Evolutionary conservation across 2,888 invertebrate genomes (phyloP).

Genomic region (Liopterus haemorrhoidalis): DNA sequence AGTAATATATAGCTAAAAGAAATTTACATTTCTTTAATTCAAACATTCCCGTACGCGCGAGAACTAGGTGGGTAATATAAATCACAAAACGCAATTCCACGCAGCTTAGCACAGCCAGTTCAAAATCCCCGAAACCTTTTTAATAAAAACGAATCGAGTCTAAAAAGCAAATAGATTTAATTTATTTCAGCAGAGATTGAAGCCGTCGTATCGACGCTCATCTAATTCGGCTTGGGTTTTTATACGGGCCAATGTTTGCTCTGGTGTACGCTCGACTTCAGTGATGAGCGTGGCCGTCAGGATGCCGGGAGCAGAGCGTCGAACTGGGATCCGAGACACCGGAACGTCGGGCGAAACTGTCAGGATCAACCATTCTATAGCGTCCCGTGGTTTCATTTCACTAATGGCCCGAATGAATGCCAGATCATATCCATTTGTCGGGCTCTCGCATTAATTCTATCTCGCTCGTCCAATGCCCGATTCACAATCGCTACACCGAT

Average conservation of each 20-base stretch:
- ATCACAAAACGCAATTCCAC: conserved; percentile 38
- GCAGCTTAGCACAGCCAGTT: conserved; percentile 35
- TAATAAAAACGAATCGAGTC: conserved; percentile 38
- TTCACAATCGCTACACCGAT: neutral
- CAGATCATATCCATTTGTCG: neutral
- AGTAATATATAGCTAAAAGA: too few relatives aligned
- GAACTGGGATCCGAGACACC: neutral
- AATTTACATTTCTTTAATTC: too few relatives aligned
- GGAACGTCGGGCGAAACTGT: neutral
- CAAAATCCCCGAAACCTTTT: conserved; percentile 36
- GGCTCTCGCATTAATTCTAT: neutral
- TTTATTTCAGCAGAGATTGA: conserved; percentile 36
- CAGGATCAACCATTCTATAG: conserved; percentile 5
- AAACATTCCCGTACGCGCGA: too few relatives aligned
- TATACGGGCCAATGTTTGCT: conserved; percentile 28
- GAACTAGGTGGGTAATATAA: too few relatives aligned
- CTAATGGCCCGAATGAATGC: conserved; percentile 31
- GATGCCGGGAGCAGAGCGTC: neutral
- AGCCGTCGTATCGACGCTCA: conserved; percentile 30
- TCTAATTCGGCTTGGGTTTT: conserved; percentile 31
- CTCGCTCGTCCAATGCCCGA: neutral
- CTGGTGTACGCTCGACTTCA: conserved; percentile 21
- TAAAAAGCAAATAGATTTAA: conserved; percentile 39
- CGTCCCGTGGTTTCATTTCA: conserved; percentile 33
- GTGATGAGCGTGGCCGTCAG: neutral